Base-by-base conservation (phyloP, 2,113 vertebrate genomes). In the Apeltes quadracus region DNA sequence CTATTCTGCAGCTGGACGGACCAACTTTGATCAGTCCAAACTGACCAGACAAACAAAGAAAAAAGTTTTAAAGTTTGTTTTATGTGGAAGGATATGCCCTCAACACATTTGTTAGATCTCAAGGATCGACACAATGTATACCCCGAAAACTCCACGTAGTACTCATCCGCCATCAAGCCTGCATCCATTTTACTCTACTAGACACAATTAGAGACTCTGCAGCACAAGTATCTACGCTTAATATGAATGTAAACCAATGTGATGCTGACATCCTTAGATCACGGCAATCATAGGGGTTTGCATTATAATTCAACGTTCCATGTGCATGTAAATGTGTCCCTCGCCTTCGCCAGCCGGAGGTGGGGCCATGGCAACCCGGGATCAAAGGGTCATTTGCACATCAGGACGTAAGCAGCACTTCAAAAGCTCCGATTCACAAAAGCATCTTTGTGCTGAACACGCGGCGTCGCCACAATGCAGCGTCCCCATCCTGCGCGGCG, bases 371-470 rank as follows among this genome's bases (percentile, higher is more conserved):
- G 83, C 36, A 85, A n/a, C 80, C 77, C 58, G 55, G 77, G 81
- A 92, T 92, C 86, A 90, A 93, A 92, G 89, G 76, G 51, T 76
- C 68, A 87, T 93, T 91, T 92, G 84, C 90, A 91, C 90, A 88
- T 89, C 82, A 80, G 85, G 87, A 83, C 69, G 69, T 56, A 57
- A n/a, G 84, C 48, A 67, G 74, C 70, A 71, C 89, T 88, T 93
- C 87, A 90, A 89, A 90, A 90, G 87, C 81, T 63, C 22, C 22
- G 61, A 65, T 76, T 81, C 64, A 87, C 87, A 84, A 87, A 91
- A 82, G 83, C 83, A 69, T 78, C 81, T 85, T 81, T 68, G 80
- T 81, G 77, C 53, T 5, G n/a, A 12, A 72, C 76, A 61, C 57
- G 76, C 7, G 20, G 27, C 3, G 41, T 7, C 54, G 61, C 38